Evolutionary conservation across 2,113 vertebrate species (phyloP), one percentile per base, ranked within the genome.

Genomic region (Eira barbara): DNA sequence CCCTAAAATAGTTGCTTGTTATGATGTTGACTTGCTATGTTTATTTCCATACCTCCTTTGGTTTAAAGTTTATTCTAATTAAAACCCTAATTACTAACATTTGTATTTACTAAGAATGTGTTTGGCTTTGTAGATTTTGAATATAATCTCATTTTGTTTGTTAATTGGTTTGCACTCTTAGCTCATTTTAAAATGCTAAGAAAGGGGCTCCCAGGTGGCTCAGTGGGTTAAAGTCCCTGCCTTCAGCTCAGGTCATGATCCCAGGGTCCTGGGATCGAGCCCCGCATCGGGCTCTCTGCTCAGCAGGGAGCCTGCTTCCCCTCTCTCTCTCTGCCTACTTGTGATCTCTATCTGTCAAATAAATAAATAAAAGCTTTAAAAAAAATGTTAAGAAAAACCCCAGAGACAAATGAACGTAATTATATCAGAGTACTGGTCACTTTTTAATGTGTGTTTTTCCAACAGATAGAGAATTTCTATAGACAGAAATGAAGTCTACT

Each of bases 131-230:
- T 55, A 81, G 18, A 74, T 81, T 84, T 90, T 90, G 55, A 86
- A 34, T 78, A 6, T 92, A 95, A 78, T 83, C 59, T 76, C 57
- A 88, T 85, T 95, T 93, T 80, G 39, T 89, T 88, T 83, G 49
- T 93, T 97, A 93, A 89, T 92, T 93, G 79, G 79, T 84, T 94
- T 95, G 13, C 63, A 89, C 52, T 79, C 79, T 92, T 84, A 89
- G 49, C 93, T 78, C 69, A 73, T 93, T 93, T 89, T 80, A 93
- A 95, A 93, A 89, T 80, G 55, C 25, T 89, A 73, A 85, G 71
- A 89, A 85, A 80, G n/a, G n/a, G n/a, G n/a, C n/a, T n/a, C n/a
- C n/a, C n/a, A n/a, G n/a, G n/a, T n/a, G n/a, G n/a, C n/a, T n/a
- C n/a, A n/a, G n/a, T n/a, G n/a, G n/a, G n/a, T n/a, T n/a, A n/a